Evolutionary conservation across 2,113 vertebrate species (phyloP).

Genomic region (Morone chrysops): DNA sequence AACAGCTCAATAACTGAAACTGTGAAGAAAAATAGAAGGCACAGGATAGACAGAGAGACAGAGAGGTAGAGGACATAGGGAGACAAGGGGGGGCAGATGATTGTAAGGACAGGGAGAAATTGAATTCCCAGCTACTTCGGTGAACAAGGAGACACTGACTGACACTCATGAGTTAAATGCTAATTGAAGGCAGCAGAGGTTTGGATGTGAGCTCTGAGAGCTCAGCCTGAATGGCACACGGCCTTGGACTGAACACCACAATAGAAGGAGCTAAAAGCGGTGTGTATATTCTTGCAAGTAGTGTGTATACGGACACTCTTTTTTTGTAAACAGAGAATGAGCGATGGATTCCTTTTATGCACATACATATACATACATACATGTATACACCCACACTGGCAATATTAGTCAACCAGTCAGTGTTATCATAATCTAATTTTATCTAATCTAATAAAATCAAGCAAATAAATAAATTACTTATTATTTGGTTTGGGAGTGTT

Average conservation of each 20-base stretch:
- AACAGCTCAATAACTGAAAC: conserved; percentile 4
- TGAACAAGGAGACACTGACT: conserved; percentile 69
- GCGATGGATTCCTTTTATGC: conserved; percentile 26
- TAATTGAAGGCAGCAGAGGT: conserved; percentile 80
- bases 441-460: conserved; percentile 8
- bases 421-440: background rate
- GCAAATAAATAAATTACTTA: background rate
- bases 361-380: conserved; percentile 1
- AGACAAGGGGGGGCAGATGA: conserved; percentile 21
- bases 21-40: conserved; percentile 1
- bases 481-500: background rate
- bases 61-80: background rate
- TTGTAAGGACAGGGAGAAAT: conserved; percentile 50
- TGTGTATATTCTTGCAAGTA: conserved; percentile 35
- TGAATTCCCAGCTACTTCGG: conserved; percentile 62
- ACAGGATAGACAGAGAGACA: background rate
- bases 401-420: background rate
- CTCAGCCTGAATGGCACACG: conserved; percentile 70
- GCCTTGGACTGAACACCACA: conserved; percentile 78
- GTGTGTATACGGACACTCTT: conserved; percentile 40
- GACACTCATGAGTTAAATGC: conserved; percentile 84
- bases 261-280: conserved; percentile 74
- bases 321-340: conserved; percentile 38
- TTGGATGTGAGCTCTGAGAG: conserved; percentile 77
- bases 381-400: background rate